These are phyloP conservation scores for Alviniconcha marisindica DNA, from an alignment of 1,140 invertebrate species.

Conservation along the genomic window DNA sequence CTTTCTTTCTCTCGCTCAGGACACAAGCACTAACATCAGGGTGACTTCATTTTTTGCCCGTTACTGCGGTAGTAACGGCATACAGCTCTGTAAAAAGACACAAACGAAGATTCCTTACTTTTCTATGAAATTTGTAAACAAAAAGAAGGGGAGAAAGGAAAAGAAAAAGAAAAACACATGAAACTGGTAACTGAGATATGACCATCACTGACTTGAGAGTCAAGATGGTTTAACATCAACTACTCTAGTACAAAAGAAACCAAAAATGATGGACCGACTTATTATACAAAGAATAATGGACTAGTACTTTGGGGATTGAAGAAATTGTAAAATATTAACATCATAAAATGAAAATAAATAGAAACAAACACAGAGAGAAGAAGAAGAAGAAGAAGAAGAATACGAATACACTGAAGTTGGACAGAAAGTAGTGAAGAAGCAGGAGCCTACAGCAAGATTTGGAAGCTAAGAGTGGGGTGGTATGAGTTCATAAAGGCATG, in stretches of 20 bases:
- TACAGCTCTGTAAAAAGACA: slow-evolving; percentile 42
- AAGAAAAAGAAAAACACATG: neutral
- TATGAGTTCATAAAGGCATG: no score
- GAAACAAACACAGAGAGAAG: no score
- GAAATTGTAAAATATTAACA: no score
- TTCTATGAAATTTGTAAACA: neutral
- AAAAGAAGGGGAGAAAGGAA: neutral
- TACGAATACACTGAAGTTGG: no score
- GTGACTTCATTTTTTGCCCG: slow-evolving; percentile 21
- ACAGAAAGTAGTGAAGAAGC: neutral
- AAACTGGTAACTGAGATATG: neutral
- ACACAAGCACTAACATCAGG: slow-evolving; percentile 18
- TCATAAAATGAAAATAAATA: no score
- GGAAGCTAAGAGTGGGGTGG: neutral
- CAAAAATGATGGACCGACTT: neutral
- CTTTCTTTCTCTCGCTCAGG: slow-evolving; percentile 28
- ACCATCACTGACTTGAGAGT: no score
- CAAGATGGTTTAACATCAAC: neutral
- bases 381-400: no score
- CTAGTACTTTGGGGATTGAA: neutral
- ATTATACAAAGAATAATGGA: neutral
- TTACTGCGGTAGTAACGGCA: slow-evolving; percentile 41
- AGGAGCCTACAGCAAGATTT: neutral
- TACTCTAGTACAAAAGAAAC: neutral
- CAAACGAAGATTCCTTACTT: slow-evolving; percentile 29